Base-by-base conservation (phyloP, 2,797 vertebrate species). In the Oreochromis mossambicus region DNA sequence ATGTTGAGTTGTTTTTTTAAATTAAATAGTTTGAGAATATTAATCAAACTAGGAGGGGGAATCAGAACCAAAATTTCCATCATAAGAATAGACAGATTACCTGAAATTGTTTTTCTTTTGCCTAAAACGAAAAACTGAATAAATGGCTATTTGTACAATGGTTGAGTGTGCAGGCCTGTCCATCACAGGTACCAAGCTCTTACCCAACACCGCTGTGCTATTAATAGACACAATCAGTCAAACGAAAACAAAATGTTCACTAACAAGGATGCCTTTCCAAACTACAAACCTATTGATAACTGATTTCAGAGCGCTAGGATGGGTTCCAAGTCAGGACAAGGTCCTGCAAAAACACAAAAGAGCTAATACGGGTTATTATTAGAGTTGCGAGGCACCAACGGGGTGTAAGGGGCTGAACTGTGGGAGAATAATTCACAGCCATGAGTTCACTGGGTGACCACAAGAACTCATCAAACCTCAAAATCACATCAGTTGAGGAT, bases 401-500 rank as follows among this genome's bases (percentile, higher is more conserved):
- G 76, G 85, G 84, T 75, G 43, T 68, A 54, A 34, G 61, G 76
- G 73, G 55, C 76, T 84, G 83, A 80, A 80, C 81, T 75, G 73
- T 88, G 82, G 89, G 84, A 89, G 80, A 93, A 88, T 78, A 83
- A 88, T 88, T 92, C 34, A 8, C 58, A 82, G 58, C 81, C 79
- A 91, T 83, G 13, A 90, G 84, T 90, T 88, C 86, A 89, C 17
- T 81, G 85, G 87, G 51, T 79, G 81, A 85, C 83, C 83, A 82
- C 48, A 87, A 87, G 56, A 73, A 83, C 91, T 93, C 85, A 91
- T 91, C 87, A 90, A 80, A 85, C 92, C 79, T 92, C 86, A 94
- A 94, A 94, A 94, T 94, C 86, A 89, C 84, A 94, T 92, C 90
- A 93, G 86, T 88, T 68, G 88, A 93, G 91, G 86, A 80, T 92